Percentiles rank a stretch among this genome's conserved stretches.
phyloP scores from a whole-genome alignment of 2,888 invertebrate species.

The Protodeltote pygarga region DNA sequence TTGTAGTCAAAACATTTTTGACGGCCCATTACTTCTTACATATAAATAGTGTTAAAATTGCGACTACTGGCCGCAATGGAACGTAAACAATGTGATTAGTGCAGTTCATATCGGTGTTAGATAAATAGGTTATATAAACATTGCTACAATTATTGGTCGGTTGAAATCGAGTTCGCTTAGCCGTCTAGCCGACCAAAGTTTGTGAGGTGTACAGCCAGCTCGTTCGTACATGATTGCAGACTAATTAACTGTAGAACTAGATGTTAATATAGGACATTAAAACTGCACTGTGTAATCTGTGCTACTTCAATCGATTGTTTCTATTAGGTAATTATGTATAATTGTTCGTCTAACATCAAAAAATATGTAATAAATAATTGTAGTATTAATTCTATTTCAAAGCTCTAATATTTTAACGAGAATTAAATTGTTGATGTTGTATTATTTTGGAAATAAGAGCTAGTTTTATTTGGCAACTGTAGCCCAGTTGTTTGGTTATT shows the following conservation, averaged over 20 bases:
- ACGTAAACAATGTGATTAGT: constrained; percentile 40
- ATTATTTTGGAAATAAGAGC: constrained; percentile 68
- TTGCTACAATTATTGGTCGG: constrained; percentile 60
- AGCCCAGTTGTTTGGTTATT: constrained; percentile 68
- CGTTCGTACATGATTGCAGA: background rate
- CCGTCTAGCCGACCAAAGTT: constrained; percentile 48
- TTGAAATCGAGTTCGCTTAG: constrained; percentile 51
- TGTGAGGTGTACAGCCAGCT: constrained; percentile 23
- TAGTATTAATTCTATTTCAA: too few relatives aligned
- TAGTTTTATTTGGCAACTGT: constrained; percentile 73
- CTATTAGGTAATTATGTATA: too few relatives aligned
- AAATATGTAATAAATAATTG: too few relatives aligned
- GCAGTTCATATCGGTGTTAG: constrained; percentile 49
- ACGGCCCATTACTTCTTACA: constrained; percentile 27
- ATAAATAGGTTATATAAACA: constrained; percentile 72
- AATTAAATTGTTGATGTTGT: constrained; percentile 60
- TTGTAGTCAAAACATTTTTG: constrained; percentile 16
- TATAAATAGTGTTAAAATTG: constrained; percentile 33
- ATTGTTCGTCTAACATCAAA: too few relatives aligned
- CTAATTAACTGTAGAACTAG: too few relatives aligned
- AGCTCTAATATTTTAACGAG: too few relatives aligned
- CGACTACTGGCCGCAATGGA: constrained; percentile 22
- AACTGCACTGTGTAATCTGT: too few relatives aligned
- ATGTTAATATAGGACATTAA: too few relatives aligned
- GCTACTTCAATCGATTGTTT: too few relatives aligned